Base-by-base conservation (phyloP, 2,888 invertebrate species). In the Nasonovia ribisnigri region DNA sequence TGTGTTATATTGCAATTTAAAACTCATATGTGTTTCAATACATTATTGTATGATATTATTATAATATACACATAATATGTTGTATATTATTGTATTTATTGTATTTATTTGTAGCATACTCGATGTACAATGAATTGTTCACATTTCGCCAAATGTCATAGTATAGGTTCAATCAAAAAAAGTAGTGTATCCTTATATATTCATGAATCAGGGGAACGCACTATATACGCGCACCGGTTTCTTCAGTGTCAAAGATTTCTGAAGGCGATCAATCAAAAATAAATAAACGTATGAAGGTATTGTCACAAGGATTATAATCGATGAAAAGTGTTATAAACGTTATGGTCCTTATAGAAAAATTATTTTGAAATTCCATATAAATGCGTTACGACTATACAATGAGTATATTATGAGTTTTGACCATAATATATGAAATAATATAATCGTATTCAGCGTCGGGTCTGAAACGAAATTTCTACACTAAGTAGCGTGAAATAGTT, bases 191-290 rank as follows among this genome's bases (percentile, higher is more conserved):
- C 29, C 57, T 54, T 60, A 10, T 60, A 10, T 89, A 57, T 89
- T 42, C 57, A 89, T 57, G 43, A 29, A 84, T 84, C 43, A 48
- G 13, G 54, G 20, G 54, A 54, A 54, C 13, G 3, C 54, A 51
- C 51, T 51, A 51, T 51, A 51, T n/a, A 16, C 10, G 10, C 46
- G 24, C 46, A 16, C 60, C 8, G 46, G 89, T 60, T 48, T 90
- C 26, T 43, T 60, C 57, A 89, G 67, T 90, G 46, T 60, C 89
- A 90, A 90, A 67, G 10, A 90, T 46, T 60, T 90, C 20, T 90
- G 89, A 90, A 67, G 43, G n/a, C 89, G 20, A 90, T 90, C 89
- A 90, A 90, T 90, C 89, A 90, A 90, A 54, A 90, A 46, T 20
- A n/a, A 24, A 29, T 60, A 86, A 29, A 86, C 46, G 29, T 36